Base-by-base conservation (phyloP, 1,140 invertebrate species). In the Liolophura sinensis region DNA sequence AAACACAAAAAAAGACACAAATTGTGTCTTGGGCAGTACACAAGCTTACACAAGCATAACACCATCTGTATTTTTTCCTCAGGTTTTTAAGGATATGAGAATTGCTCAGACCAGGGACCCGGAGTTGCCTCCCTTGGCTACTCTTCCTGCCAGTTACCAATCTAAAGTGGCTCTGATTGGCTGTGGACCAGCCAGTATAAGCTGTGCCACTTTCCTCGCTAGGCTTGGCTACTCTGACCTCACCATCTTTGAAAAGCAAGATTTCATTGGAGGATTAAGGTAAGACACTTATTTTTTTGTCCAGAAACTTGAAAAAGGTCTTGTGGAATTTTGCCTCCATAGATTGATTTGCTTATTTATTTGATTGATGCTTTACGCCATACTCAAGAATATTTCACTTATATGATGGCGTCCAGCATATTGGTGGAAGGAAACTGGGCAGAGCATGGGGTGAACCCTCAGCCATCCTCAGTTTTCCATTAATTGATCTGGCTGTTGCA, bases 131-230 rank as follows among this genome's bases (percentile, higher is more conserved):
- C 68, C 80, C 12, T 9, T 75, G 11, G 85, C 80, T 16, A 58
- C 81, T 7, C 78, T 88, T 3, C 88, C 87, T 12, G 87, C 85
- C 31, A 87, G 89, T 67, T 89, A 90, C 52, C 80, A 88, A 24
- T 88, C 89, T 22, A 95, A 92, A 84, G 93, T 99, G 51, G 96
- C 93, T 0, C 81, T 99, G 9, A 78, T 99, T 24, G 97, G 97
- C 12, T 96, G 94, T 77, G 97, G 97, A 0, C 97, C 97, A 0
- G 95, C 97, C 5, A 96, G 93, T n/a, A 88, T 99, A 47, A 97
- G 95, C 6, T 99, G 97, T 83, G 96, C 95, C 5, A 96, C 96
- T 11, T 99, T 96, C 85, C 85, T 99, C 4, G 96, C 91, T 0
- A 88, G 97, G 50, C 85, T 99, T 9, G 97, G 97, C 0, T 99